Base-by-base conservation (phyloP, 2,797 vertebrate genomes). In the Sorex maritimensis region DNA sequence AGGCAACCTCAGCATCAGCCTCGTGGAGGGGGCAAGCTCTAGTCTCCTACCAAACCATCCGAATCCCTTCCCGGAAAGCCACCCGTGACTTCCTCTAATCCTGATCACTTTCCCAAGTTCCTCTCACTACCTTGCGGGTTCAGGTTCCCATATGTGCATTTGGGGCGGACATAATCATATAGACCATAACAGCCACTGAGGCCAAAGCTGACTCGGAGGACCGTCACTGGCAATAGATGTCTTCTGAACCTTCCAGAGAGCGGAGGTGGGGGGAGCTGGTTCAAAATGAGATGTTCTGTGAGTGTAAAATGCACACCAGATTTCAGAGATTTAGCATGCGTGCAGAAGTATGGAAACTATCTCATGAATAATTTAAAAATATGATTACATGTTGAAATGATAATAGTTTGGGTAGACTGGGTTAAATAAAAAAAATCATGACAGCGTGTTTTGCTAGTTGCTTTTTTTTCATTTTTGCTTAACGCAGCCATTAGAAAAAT, bases 351-450 rank as follows among this genome's bases (percentile, higher is more conserved):
- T 26, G 58, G 26, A 46, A 92, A 86, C 74, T 49, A 80, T 41
- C n/a, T 63, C 28, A 34, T 15, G 24, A 74, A 69, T 78, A 34
- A 79, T 80, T 63, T 90, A 69, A 75, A 65, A 38, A n/a, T 68
- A 58, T 58, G 82, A 74, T 69, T 65, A 68, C 8, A 21, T 67
- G 17, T 78, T 83, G 3, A 82, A 80, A 41, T 41, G 26, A 77
- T 44, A 73, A 28, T 30, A 88, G 44, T 90, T 93, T 80, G 38
- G 34, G n/a, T 88, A 69, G 28, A 86, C 0, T 82, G 38, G 19
- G 38, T 75, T 85, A 93, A 91, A 55, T 34, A 24, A 49, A 93
- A 92, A 79, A 79, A 88, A 30, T 6, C 26, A 34, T 28, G 38
- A 46, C 8, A 78, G 11, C 41, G 26, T 34, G 71, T 75, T 71